Conservation (phyloP, 2,113 vertebrate genomes). For the Progne subis region DNA sequence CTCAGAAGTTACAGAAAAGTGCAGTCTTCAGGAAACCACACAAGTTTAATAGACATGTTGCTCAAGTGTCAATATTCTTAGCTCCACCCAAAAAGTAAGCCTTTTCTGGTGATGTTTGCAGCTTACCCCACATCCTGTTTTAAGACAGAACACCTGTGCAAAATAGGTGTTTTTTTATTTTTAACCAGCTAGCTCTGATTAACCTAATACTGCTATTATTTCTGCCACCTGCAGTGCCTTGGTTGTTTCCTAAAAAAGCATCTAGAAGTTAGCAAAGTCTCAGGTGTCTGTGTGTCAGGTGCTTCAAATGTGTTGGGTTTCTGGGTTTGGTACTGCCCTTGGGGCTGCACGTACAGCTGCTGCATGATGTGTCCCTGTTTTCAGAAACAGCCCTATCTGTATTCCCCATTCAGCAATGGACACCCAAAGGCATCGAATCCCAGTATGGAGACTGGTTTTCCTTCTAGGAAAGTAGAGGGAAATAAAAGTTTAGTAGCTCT, state of each 20-base stretch:
- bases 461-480: background rate
- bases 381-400: background rate
- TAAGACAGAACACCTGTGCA: background rate
- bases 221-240: background rate
- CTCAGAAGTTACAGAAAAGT: constrained; percentile 17
- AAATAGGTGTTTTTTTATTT: constrained; percentile 21
- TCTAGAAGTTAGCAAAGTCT: background rate
- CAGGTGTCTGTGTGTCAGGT: background rate
- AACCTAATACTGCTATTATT: background rate
- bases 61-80: constrained; percentile 11
- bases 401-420: background rate
- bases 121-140: constrained; percentile 61
- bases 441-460: background rate
- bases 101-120: background rate
- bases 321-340: background rate
- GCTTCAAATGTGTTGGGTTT: background rate
- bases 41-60: background rate
- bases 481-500: background rate
- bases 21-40: constrained; percentile 49
- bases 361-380: background rate
- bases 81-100: background rate
- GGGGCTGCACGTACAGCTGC: rapidly evolving
- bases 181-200: background rate
- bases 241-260: background rate
- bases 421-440: background rate